Evolutionary conservation across 2,797 vertebrate genomes (phyloP), one percentile per base, ranked within the genome.

Genomic region (Prionace glauca): DNA sequence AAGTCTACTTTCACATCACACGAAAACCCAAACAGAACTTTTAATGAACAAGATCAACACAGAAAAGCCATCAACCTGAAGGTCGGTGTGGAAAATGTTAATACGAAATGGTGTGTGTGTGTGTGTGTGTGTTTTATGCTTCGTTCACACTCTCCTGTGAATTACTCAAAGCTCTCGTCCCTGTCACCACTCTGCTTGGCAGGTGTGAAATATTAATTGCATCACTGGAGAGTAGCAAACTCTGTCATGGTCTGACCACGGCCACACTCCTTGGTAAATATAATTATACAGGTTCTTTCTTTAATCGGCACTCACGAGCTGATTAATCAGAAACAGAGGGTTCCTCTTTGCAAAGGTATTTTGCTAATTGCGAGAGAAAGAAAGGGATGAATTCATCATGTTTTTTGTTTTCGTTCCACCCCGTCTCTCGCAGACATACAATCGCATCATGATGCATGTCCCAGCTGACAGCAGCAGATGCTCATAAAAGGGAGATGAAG

Each of bases 161-260:
- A 94, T 71, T 22, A 62, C n/a, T 71, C 65, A 50, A 41, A 14
- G 22, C 65, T 29, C 36, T 11, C 24, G 36, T 69, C 96, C 96
- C 96, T 20, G 0, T 96, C 36, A 95, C 97, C 96, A 96, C 96
- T 97, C 96, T 96, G 96, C 97, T 97, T 98, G 97, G 98, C 98
- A 98, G 98, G 98, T 98, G 98, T 98, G 97, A 98, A 97, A 97
- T 97, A 98, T 98, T 98, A 98, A 98, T 98, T 98, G 97, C 97
- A 97, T 97, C 98, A 96, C 97, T 97, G 96, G 98, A 98, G 97
- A 97, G 96, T 67, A 96, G 97, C 96, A 97, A 97, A 97, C 97
- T 56, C 60, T 97, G 97, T 97, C 96, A 94, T 96, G 29, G 50
- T 97, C 97, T 97, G 97, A 97, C 97, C 97, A 97, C 97, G 97